Evolutionary conservation across 2,113 vertebrate genomes (phyloP).

Genomic region (Nibea coibor): DNA sequence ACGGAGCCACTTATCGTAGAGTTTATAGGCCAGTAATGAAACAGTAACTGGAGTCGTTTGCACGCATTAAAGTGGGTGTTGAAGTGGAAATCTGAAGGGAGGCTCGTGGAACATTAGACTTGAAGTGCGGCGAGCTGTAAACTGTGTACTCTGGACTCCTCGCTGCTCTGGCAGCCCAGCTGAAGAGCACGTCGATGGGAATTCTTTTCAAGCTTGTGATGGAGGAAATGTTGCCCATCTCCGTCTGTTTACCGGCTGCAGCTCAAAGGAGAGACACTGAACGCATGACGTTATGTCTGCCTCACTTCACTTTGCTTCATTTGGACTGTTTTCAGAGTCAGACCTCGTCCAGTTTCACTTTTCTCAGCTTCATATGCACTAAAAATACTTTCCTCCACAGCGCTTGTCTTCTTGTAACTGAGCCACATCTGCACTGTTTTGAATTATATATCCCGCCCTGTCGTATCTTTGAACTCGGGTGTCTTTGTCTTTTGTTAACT

Average conservation of each 20-base stretch:
- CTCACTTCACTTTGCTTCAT: constrained; percentile 12
- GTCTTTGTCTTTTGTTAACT: constrained; percentile 32
- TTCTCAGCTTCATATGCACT: neutral
- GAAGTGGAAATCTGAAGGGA: constrained; percentile 52
- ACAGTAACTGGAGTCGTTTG: constrained; percentile 60
- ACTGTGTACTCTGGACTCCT: constrained; percentile 34
- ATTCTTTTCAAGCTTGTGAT: neutral
- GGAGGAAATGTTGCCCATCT: neutral
- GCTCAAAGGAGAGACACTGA: constrained; percentile 14
- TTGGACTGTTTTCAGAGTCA: neutral
- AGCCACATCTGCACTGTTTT: constrained; percentile 46
- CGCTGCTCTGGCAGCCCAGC: neutral
- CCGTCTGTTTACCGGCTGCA: neutral
- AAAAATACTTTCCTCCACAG: neutral
- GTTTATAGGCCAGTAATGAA: constrained; percentile 55
- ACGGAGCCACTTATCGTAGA: constrained; percentile 57
- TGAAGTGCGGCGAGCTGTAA: constrained; percentile 34
- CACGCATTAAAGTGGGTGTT: constrained; percentile 57
- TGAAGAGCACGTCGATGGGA: constrained; percentile 9
- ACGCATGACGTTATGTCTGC: constrained; percentile 24
- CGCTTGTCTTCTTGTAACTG: neutral
- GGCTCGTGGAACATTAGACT: constrained; percentile 43
- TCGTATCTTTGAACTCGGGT: constrained; percentile 21
- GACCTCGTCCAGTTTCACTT: constrained; percentile 17
- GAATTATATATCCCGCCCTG: constrained; percentile 22